Percentiles rank a stretch among this genome's conserved stretches.
These are phyloP conservation scores for Cherax destructor DNA, from an alignment of 1,140 invertebrate genomes.

Conservation along the genomic window DNA sequence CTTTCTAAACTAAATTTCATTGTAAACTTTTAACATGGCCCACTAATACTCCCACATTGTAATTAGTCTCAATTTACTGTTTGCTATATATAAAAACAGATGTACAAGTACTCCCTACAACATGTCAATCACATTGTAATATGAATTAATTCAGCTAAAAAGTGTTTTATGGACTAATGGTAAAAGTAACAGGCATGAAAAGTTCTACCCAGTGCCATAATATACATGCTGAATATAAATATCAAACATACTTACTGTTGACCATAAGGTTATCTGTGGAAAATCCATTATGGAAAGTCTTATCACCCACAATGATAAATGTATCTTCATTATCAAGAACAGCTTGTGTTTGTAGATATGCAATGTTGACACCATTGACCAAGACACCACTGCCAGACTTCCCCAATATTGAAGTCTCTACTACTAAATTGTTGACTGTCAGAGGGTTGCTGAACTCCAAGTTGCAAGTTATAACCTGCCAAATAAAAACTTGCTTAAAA, in stretches of 20 bases:
- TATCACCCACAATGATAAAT: not conserved
- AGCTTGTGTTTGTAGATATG: not conserved
- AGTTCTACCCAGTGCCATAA: no score
- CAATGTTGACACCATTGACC: not conserved
- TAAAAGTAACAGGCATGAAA: no score
- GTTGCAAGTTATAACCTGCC: slow-evolving; percentile 17
- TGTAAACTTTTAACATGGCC: no score
- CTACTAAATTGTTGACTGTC: not conserved
- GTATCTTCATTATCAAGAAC: not conserved
- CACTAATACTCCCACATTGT: no score
- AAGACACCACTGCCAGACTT: not conserved
- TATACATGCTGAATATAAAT: no score
- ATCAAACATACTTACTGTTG: not conserved
- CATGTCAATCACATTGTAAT: no score
- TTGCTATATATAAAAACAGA: no score
- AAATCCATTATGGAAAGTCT: slow-evolving; percentile 15
- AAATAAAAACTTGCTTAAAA: not conserved
- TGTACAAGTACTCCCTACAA: no score
- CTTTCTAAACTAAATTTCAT: no score
- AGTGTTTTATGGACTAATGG: no score
- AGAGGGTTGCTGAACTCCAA: slow-evolving; percentile 10
- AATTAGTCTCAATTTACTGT: no score
- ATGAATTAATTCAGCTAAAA: no score
- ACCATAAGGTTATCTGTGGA: not conserved
- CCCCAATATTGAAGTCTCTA: not conserved